Base-by-base conservation (phyloP, 1,140 invertebrate genomes). In the Ceratina australensis region DNA sequence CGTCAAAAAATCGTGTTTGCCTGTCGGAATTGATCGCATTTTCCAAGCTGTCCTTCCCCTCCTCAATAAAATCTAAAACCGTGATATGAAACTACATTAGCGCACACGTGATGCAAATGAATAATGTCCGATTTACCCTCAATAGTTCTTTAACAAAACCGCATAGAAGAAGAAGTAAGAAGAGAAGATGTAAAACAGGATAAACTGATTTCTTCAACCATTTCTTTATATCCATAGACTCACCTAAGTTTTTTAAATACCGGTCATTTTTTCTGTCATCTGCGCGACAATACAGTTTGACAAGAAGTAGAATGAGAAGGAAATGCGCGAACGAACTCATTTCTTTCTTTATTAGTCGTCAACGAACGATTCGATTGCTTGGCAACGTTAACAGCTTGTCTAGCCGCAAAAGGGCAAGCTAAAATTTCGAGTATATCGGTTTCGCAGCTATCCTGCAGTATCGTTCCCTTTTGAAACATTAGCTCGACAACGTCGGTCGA, bases 1-100 rank as follows among this genome's bases (percentile, higher is more conserved):
- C 93, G 74, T 94, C 93, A 85, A 94, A 93, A 79, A 94, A 94
- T 82, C 93, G 91, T 75, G 89, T 89, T 77, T 93, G 89, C 72
- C 88, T 73, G 26, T 87, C 77, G 18, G 81, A 67, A 20, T 78
- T 78, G 63, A 90, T 81, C 54, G 74, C 61, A 74, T 90, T 88
- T 28, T 77, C 87, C 78, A 85, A 28, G 16, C 56, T 79, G 60
- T 86, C 82, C 67, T 84, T 78, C 60, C 85, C 78, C 4, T 82
- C 72, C 16, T 72, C 26, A n/a, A 47, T n/a, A 18, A 73, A 69
- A 83, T 75, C 85, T 83, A 67, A 61, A 89, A 86, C 56, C 59
- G 49, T 60, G 69, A 26, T 52, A 5, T 13, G n/a, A 33, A 67
- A 75, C 28, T 26, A 10, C 42, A 20, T 72, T 72, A 64, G 72